Evolutionary conservation across 2,888 invertebrate genomes (phyloP).

Genomic region (Eupithecia abbreviata): DNA sequence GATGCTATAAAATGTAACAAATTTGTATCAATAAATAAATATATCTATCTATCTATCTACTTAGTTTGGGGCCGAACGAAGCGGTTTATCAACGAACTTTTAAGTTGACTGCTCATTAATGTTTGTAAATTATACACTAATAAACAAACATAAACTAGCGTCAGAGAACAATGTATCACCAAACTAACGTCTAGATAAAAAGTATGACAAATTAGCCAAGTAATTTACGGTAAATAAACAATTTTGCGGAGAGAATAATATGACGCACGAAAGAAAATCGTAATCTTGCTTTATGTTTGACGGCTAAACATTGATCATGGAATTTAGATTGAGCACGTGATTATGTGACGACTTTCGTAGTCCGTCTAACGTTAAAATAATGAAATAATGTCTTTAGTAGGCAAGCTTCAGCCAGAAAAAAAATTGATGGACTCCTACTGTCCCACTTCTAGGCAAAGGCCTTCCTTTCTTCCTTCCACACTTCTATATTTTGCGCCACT

Average conservation of each 20-base stretch:
- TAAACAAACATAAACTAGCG: conserved; percentile 44
- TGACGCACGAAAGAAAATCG: conserved; percentile 64
- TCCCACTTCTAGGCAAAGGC: too few species aligned
- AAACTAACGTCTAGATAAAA: conserved; percentile 73
- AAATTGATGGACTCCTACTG: too few species aligned
- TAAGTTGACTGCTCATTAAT: background rate
- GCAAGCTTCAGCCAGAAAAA: too few species aligned
- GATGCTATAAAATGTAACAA: too few species aligned
- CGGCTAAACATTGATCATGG: conserved; percentile 36
- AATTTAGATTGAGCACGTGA: conserved; percentile 22
- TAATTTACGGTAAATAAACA: conserved; percentile 66
- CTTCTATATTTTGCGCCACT: too few species aligned
- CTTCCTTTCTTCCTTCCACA: too few species aligned
- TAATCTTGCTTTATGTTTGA: conserved; percentile 50
- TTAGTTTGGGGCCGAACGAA: background rate
- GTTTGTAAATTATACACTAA: conserved; percentile 18
- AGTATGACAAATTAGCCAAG: conserved; percentile 70
- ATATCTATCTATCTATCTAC: too few species aligned
- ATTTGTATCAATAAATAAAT: too few species aligned
- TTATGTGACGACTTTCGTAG: background rate
- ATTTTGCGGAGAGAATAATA: conserved; percentile 40
- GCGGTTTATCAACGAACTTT: background rate
- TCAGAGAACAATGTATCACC: conserved; percentile 58
- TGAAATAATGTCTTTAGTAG: too few species aligned
- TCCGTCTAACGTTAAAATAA: too few species aligned